phyloP scores from a whole-genome alignment of 2,113 vertebrate genomes.

The Drymodes brunneopygia region DNA sequence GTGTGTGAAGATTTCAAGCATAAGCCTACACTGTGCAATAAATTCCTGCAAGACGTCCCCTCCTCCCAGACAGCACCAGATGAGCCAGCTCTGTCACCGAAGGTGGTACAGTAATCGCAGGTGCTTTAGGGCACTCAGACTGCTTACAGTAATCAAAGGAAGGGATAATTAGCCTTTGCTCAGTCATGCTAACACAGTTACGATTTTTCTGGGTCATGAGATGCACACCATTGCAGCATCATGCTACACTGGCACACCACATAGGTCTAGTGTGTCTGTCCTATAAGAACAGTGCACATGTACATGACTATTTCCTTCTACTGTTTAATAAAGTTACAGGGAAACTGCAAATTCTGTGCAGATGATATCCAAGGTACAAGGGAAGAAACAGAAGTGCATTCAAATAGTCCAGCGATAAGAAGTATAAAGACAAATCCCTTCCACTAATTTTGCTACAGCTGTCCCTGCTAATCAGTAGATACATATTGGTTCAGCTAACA shows the following conservation, averaged over 20 bases:
- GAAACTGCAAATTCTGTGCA: not conserved
- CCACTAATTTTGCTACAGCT: not conserved
- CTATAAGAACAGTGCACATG: not conserved
- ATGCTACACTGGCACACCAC: not conserved
- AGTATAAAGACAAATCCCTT: not conserved
- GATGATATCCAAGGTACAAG: not conserved
- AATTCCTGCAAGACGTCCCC: not conserved
- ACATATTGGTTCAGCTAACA: not conserved
- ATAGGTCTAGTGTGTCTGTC: not conserved
- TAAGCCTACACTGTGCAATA: not conserved
- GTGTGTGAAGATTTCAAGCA: not conserved
- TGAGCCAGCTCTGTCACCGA: not conserved
- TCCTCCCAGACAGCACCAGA: not conserved
- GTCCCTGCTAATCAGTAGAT: not conserved
- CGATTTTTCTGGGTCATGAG: not conserved
- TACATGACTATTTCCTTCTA: not conserved
- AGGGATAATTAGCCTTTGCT: slow-evolving; percentile 19
- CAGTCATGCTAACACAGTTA: not conserved
- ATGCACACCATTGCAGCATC: not conserved
- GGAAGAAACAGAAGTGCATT: not conserved
- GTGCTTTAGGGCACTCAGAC: not conserved
- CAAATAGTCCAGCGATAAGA: not conserved
- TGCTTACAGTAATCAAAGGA: slow-evolving; percentile 13
- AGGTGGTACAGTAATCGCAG: not conserved
- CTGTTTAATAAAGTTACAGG: not conserved